Conservation (phyloP, 2,113 vertebrate species). For the Leiothrix lutea region DNA sequence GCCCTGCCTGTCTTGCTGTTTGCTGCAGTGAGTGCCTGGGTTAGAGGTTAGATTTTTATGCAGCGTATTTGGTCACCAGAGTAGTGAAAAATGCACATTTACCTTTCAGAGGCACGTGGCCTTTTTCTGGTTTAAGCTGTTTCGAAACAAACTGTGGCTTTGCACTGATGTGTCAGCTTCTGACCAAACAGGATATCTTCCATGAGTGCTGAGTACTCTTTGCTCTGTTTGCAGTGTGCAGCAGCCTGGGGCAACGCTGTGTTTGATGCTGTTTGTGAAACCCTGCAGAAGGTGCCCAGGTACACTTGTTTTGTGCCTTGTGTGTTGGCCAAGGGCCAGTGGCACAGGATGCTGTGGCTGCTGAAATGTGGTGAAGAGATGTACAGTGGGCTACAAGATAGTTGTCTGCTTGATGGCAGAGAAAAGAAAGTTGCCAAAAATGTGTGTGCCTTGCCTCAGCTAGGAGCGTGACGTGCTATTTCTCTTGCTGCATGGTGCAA, state of each 20-base stretch:
- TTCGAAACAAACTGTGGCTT: neutral
- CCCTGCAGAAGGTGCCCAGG: neutral
- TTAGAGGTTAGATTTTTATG: neutral
- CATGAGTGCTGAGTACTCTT: neutral
- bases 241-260: fast-evolving
- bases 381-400: neutral
- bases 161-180: neutral
- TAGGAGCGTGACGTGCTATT: neutral
- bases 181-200: conserved; percentile 19
- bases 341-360: neutral
- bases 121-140: neutral
- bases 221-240: neutral
- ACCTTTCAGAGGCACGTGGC: fast-evolving
- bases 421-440: neutral
- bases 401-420: neutral
- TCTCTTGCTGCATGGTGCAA: neutral
- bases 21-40: neutral
- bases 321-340: neutral
- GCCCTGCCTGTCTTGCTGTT: neutral
- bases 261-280: neutral
- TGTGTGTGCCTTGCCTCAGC: fast-evolving
- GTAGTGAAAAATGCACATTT: neutral
- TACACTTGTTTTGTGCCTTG: neutral
- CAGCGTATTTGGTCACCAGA: neutral
- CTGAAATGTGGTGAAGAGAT: neutral